Conservation (phyloP, 2,888 invertebrate species). For the Odontomyia ornata region DNA sequence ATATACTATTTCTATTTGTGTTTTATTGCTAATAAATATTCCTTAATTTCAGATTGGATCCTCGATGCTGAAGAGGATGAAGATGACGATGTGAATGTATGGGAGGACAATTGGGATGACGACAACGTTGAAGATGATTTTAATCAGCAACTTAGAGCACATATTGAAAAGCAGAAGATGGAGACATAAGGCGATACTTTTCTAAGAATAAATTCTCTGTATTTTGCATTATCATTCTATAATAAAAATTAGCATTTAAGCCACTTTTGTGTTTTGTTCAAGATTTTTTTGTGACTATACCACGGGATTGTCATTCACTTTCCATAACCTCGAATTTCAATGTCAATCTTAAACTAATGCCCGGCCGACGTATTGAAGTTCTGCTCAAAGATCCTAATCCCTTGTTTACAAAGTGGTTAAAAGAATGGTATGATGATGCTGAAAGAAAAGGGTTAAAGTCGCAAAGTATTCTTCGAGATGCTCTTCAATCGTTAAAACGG, state of each 20-base stretch:
- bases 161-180: slow-evolving; percentile 62
- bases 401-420: slow-evolving; percentile 82
- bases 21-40: neutral
- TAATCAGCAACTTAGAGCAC: slow-evolving; percentile 86
- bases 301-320: neutral
- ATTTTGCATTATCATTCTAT: neutral
- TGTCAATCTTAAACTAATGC: neutral
- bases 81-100: slow-evolving; percentile 95
- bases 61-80: slow-evolving; percentile 84
- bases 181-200: slow-evolving; percentile 55
- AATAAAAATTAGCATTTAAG: neutral
- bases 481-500: slow-evolving; percentile 77
- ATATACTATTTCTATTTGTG: neutral
- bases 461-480: slow-evolving; percentile 73
- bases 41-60: slow-evolving; percentile 74
- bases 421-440: slow-evolving; percentile 79
- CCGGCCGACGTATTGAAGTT: slow-evolving; percentile 54
- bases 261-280: neutral
- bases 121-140: slow-evolving; percentile 99
- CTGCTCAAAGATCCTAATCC: slow-evolving; percentile 75
- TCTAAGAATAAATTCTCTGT: neutral
- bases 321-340: neutral
- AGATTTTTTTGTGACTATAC: too few relatives aligned
- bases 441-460: slow-evolving; percentile 72
- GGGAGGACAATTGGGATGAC: slow-evolving; percentile 99